Evolutionary conservation across 2,888 invertebrate genomes (phyloP).

Genomic region (Leptogaster cylindrica): DNA sequence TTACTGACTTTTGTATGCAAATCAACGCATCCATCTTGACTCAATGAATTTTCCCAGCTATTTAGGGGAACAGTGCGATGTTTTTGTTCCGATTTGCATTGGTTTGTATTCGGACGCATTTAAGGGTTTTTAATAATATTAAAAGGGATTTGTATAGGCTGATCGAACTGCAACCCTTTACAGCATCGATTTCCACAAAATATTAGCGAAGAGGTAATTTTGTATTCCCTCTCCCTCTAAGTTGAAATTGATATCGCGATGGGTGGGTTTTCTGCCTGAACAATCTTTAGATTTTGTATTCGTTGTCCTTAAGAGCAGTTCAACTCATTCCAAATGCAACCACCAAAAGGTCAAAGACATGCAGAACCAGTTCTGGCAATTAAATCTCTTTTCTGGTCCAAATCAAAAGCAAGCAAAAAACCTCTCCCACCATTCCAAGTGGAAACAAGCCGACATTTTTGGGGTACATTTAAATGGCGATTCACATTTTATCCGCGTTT

Average conservation of each 20-base stretch:
- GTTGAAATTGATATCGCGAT: too few species aligned
- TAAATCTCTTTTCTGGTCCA: constrained; percentile 7
- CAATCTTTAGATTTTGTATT: too few species aligned
- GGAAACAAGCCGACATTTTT: constrained; percentile 16
- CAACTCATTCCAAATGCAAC: too few species aligned
- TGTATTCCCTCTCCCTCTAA: too few species aligned
- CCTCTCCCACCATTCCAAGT: constrained; percentile 9
- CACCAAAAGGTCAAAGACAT: constrained; percentile 10
- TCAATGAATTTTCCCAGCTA: constrained; percentile 14
- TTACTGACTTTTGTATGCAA: constrained; percentile 27
- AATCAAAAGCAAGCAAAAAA: neutral
- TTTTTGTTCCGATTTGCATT: constrained; percentile 15
- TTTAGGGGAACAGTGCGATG: constrained; percentile 8
- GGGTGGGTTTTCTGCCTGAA: too few species aligned
- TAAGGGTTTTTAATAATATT: constrained; percentile 23
- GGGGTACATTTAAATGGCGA: neutral
- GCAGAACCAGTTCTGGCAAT: constrained; percentile 15
- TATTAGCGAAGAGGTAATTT: too few species aligned
- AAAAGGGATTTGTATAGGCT: constrained; percentile 11
- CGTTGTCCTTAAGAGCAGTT: too few species aligned
- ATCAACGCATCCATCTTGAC: constrained; percentile 36
- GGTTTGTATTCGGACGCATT: constrained; percentile 8
- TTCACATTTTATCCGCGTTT: neutral
- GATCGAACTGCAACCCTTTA: neutral
- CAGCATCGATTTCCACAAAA: neutral